Evolutionary conservation across 2,888 invertebrate species (phyloP), one percentile per base, ranked within the genome.

Genomic region (Suillia variegata): DNA sequence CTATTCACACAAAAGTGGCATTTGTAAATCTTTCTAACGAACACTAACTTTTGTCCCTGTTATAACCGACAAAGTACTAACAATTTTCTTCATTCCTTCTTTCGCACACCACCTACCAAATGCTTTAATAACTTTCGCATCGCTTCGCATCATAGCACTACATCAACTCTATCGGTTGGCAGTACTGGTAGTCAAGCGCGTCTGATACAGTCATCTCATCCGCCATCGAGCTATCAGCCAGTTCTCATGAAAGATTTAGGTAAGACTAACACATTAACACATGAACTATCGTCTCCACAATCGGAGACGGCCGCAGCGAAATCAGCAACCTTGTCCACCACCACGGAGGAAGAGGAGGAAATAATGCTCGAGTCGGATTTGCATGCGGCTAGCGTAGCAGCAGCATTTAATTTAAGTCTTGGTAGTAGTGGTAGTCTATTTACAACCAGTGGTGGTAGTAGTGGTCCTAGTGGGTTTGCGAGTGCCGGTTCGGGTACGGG

Each of bases 181-280:
- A 95, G 94, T 83, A 94, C 94, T 55, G 93, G 95, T 77, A 94
- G 93, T 81, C 94, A 94, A 84, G 94, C 96, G 62, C 89, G 94
- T 76, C 88, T 96, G 78, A 94, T 96, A 80, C 95, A 95, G 84
- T 93, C 95, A 68, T 96, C 95, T 70, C 93, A 95, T 83, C 94
- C 94, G 77, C 96, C 96, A 61, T 90, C 93, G 75, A 92, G 91
- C 82, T 95, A 94, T 84, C 94, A 95, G 75, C 94, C 95, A 61
- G 89, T 91, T 71, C 88, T 90, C 82, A 89, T 91, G 78, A 92
- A 93, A 85, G 94, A 94, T 85, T 84, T 94, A 88, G 93, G 94
- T 94, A 91, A 90, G 91, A 76, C 67, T 70, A 74, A 70, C 65
- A 69, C 70, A 67, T 68, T 66, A 67, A 65, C 61, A 62, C 66